Evolutionary conservation across 92 coral and sea anemone species (phyloP).

Genomic region (Parazoanthus atlanticus): DNA sequence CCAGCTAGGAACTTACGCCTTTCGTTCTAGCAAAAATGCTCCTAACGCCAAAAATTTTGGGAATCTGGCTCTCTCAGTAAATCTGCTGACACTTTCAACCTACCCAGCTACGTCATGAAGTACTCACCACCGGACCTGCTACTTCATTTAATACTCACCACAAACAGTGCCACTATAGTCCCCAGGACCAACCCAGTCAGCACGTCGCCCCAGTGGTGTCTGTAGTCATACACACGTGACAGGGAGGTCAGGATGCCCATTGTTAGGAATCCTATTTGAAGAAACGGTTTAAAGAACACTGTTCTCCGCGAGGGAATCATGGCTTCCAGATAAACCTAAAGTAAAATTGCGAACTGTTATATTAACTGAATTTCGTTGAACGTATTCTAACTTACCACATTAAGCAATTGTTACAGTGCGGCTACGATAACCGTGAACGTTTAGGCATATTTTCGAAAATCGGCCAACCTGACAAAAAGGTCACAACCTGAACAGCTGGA

Average conservation of each 20-base stretch:
- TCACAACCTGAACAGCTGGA: too few relatives aligned
- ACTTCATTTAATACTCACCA: constrained; percentile 57
- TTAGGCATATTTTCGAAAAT: too few relatives aligned
- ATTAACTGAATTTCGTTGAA: neutral
- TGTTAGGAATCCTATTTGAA: constrained; percentile 69
- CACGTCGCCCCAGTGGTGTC: constrained; percentile 99
- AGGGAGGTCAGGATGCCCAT: constrained; percentile 83
- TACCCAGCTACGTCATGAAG: too few relatives aligned
- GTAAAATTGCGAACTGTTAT: neutral
- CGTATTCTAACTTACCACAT: neutral
- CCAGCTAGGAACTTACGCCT: too few relatives aligned
- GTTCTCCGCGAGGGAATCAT: constrained; percentile 79
- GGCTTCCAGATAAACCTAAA: constrained; percentile 80
- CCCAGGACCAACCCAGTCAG: constrained; percentile 84
- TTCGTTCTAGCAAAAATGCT: too few relatives aligned
- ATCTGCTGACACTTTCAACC: too few relatives aligned
- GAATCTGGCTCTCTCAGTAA: too few relatives aligned
- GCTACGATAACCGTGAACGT: too few relatives aligned
- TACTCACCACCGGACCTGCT: too few relatives aligned
- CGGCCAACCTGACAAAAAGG: too few relatives aligned
- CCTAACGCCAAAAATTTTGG: too few relatives aligned
- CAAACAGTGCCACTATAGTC: constrained; percentile 80
- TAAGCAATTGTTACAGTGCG: neutral
- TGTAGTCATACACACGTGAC: constrained; percentile 90
- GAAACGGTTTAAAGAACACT: constrained; percentile 77